Evolutionary conservation across 2,113 vertebrate genomes (phyloP).

Genomic region (Gnathonemus longibarbis): DNA sequence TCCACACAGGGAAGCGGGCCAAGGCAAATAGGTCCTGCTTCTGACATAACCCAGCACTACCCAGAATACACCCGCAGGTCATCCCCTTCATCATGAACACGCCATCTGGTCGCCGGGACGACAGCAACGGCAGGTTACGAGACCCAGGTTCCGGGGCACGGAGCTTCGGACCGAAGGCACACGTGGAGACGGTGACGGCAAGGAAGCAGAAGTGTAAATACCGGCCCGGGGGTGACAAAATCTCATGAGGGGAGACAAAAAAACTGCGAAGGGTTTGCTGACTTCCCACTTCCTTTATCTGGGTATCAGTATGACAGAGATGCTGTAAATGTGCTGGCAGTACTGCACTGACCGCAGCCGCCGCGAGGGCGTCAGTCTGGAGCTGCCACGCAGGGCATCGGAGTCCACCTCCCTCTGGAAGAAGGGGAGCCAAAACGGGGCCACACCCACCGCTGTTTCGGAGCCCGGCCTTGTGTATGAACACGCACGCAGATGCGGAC

Average conservation of each 20-base stretch:
- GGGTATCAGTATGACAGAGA: conserved; percentile 15
- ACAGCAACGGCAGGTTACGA: neutral
- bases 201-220: conserved; percentile 20
- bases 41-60: neutral
- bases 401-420: neutral
- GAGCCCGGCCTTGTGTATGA: neutral
- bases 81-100: too few relatives aligned
- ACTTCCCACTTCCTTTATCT: conserved; percentile 18
- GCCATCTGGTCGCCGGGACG: neutral
- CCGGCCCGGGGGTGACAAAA: conserved; percentile 15
- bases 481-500: neutral
- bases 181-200: neutral
- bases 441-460: neutral
- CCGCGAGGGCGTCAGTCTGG: neutral
- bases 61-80: neutral
- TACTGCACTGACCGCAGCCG: neutral
- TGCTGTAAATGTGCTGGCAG: neutral
- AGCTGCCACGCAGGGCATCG: neutral
- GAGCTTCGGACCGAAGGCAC: neutral
- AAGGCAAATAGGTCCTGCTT: neutral
- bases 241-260: neutral
- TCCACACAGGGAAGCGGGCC: neutral
- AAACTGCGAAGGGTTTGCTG: neutral
- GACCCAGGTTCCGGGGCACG: neutral
- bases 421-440: neutral